Evolutionary conservation across 2,888 invertebrate species (phyloP).

Genomic region (Ganaspis brasiliensis): DNA sequence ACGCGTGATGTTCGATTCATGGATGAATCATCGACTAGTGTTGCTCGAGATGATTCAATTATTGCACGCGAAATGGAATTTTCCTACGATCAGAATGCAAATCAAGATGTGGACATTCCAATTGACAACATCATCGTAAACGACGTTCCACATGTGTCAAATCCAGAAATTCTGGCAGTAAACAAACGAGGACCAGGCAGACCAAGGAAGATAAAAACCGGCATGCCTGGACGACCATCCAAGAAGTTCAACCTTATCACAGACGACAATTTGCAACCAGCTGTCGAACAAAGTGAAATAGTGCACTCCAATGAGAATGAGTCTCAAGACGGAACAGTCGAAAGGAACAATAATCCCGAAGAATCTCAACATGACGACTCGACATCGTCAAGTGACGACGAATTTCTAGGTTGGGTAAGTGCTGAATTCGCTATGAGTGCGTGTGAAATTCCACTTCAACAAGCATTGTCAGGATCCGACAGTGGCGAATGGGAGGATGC

Average conservation of each 20-base stretch:
- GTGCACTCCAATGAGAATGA: too few species aligned
- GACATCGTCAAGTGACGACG: neutral
- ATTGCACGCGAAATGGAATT: neutral
- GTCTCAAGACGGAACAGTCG: neutral
- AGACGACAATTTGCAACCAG: too few species aligned
- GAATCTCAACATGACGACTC: neutral
- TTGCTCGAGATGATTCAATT: neutral
- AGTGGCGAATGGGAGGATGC: constrained; percentile 51
- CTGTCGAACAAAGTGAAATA: too few species aligned
- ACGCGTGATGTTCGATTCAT: constrained; percentile 49
- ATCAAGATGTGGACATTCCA: too few species aligned
- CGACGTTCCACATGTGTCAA: too few species aligned
- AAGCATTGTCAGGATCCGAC: constrained; percentile 46
- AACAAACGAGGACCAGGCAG: too few species aligned
- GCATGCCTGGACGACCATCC: constrained; percentile 17
- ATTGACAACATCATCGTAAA: too few species aligned
- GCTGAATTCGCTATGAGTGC: neutral
- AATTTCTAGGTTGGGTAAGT: neutral
- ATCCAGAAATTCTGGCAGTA: too few species aligned
- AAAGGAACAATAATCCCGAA: neutral
- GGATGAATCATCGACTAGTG: neutral
- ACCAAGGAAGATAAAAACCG: neutral
- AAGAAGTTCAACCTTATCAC: neutral
- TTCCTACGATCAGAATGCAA: neutral
- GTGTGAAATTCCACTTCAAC: constrained; percentile 37